Evolutionary conservation across 2,797 vertebrate genomes (phyloP).

Genomic region (Argyrosomus regius): DNA sequence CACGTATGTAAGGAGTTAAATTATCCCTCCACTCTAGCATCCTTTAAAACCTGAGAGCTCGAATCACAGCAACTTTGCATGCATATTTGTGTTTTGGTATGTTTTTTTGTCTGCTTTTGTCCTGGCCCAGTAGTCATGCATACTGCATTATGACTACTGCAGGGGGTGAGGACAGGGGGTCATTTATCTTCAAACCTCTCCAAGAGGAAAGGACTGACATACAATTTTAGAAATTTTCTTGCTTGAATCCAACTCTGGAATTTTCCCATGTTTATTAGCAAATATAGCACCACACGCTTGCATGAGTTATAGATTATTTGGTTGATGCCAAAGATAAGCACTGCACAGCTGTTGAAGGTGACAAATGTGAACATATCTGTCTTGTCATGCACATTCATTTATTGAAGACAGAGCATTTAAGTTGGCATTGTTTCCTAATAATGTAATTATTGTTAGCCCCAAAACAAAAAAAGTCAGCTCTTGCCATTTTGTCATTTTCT

Average conservation of each 20-base stretch:
- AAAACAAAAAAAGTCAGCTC: background rate
- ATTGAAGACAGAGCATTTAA: slow-evolving; percentile 48
- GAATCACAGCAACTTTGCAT: background rate
- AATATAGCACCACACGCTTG: background rate
- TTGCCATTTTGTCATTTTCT: background rate
- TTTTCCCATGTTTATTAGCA: background rate
- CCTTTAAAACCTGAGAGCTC: background rate
- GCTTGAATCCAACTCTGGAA: background rate
- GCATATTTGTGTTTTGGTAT: background rate
- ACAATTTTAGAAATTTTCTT: background rate
- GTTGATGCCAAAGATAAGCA: background rate
- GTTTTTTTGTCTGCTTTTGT: background rate
- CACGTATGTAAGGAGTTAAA: background rate
- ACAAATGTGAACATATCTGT: background rate
- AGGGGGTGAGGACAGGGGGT: background rate
- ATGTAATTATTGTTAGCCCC: background rate
- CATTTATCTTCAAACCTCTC: slow-evolving; percentile 5
- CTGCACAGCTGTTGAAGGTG: background rate
- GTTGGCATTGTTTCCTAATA: slow-evolving; percentile 10
- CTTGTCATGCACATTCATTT: slow-evolving; percentile 40
- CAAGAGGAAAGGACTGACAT: background rate
- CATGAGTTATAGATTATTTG: background rate
- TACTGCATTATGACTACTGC: background rate
- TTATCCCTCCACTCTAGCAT: background rate
- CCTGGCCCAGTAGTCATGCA: background rate